A percentile compares a stretch with the other conserved stretches of the same genome.
Evolutionary conservation across 2,888 invertebrate species (phyloP).

Genomic region (Torymus auratus): DNA sequence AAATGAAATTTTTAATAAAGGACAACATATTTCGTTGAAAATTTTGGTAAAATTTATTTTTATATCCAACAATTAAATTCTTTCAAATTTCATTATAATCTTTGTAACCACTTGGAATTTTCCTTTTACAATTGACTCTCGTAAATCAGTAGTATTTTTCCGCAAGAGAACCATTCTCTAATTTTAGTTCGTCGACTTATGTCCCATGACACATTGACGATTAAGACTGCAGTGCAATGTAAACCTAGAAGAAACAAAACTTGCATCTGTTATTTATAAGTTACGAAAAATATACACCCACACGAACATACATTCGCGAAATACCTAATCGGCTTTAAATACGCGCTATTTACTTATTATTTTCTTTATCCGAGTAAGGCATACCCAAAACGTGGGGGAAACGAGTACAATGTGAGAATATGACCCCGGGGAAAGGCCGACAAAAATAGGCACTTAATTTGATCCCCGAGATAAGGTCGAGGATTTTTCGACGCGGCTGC

Average conservation of each 20-base stretch:
- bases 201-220: no score
- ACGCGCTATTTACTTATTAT: no score
- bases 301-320: no score
- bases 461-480: slow-evolving; percentile 42
- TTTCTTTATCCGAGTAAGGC: no score
- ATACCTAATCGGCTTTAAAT: no score
- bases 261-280: no score
- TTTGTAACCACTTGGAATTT: neutral
- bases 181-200: neutral
- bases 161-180: neutral
- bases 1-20: slow-evolving; percentile 59
- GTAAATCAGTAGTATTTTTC: slow-evolving; percentile 56
- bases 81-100: neutral
- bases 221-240: no score
- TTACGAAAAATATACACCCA: no score
- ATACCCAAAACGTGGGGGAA: neutral
- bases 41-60: slow-evolving; percentile 48
- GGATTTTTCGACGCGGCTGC: slow-evolving; percentile 27
- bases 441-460: slow-evolving; percentile 13
- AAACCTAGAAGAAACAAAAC: no score
- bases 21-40: slow-evolving; percentile 53
- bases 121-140: slow-evolving; percentile 9
- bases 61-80: slow-evolving; percentile 19
- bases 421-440: no score
- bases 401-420: neutral